Evolutionary conservation across 64 coral and sea anemone species (phyloP), one percentile per base, ranked within the genome.

Genomic region (Stylophora pistillata): DNA sequence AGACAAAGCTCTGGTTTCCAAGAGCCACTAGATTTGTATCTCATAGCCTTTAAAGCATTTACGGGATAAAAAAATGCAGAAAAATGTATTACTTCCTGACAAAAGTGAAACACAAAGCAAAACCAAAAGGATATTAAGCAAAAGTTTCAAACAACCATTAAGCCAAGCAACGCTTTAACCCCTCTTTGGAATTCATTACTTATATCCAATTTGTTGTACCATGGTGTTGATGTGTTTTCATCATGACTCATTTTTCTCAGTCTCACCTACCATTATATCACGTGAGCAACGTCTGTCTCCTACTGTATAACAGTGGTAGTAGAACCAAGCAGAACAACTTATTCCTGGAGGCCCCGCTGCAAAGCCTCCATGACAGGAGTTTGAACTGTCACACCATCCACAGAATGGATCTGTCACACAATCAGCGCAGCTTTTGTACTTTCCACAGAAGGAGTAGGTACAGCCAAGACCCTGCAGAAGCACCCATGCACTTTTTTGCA

Each of bases 261-360:
- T n/a, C 32, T 31, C 28, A 65, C 30, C 65, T 53, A 82, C 79
- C 58, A 32, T 18, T 82, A 82, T 93, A 17, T 88, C 56, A 9
- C 55, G 18, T 14, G 91, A 88, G 60, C 91, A 93, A 30, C 58
- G 55, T 60, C 33, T 56, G 66, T 47, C 57, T 3, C 91, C 91
- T 1, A 93, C 85, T 47, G 91, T 93, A 58, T 93, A 88, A 63
- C 91, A 93, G 41, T 79, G 59, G 28, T 93, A 52, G 66, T 80
- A 93, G 23, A 93, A 93, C 91, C 91, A 93, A 59, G 87, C 91
- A 28, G 91, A 76, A 81, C 91, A 93, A 9, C 59, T 27, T 26
- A n/a, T 74, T 70, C 41, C 58, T 27, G 87, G 58, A n/a, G 86
- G 85, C 1, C 77, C 66, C 33, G 25, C 21, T 10, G 63, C 23